Base-by-base conservation (phyloP, 2,113 vertebrate species). In the Strigops habroptila region DNA sequence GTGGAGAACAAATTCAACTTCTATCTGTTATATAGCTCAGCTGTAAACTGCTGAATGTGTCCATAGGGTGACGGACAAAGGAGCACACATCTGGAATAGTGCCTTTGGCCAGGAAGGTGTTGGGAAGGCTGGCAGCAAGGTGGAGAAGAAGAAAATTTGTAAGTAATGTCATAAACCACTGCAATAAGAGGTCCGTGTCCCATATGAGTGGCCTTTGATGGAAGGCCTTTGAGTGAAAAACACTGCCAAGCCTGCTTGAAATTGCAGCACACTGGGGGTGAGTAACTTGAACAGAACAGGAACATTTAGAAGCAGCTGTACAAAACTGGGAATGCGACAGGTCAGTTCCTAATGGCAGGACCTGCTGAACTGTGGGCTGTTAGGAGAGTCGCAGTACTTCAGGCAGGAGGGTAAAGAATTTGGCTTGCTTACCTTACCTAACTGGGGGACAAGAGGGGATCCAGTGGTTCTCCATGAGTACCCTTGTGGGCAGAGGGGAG, bases 211-310 rank as follows among this genome's bases (percentile, higher is more conserved):
- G 13, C 25, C 22, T 83, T 41, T 88, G 30, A 52, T 43, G n/a
- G 74, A 87, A 85, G 5, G 6, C 28, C 8, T 93, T 52, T 65
- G 44, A 82, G 44, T 59, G 28, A 46, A 78, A 89, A 94, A 57
- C 14, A 15, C 24, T 19, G 9, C 22, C 37, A 57, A 70, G 6
- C 7, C 3, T 41, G 12, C 74, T 22, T 84, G 81, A 81, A 91
- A 63, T 18, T 59, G 46, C 24, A 78, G 37, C 2, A 1, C 13
- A 67, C 23, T 3, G 3, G 0, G 4, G 16, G 7, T 69, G 18
- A 63, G 33, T 33, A 41, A 37, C 12, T 30, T 82, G 51, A 46
- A 46, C 10, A 70, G n/a, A 78, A 51, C 4, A 70, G 14, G 25
- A 30, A n/a, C 5, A 5, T 64, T 43, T 48, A 88, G 49, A 65